Base-by-base conservation (phyloP, 2,888 invertebrate species). In the Cyrtodaria siliqua region DNA sequence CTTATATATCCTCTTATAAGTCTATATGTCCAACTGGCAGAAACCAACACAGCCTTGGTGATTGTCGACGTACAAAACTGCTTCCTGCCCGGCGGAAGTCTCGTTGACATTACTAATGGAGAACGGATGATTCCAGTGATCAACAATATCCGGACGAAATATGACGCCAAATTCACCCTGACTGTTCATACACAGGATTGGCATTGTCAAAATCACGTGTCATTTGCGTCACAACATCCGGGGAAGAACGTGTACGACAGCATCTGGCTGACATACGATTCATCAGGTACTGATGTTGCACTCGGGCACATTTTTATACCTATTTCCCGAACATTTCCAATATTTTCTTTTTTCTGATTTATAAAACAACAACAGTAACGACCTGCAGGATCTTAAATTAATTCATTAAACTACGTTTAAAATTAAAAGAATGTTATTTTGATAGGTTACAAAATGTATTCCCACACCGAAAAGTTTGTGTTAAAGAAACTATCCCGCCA, bases 11-110 rank as follows among this genome's bases (percentile, higher is more conserved):
- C 2, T 60, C 0, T 14, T 49, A 20, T 29, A 60, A n/a, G n/a
- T n/a, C n/a, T n/a, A 14, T n/a, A n/a, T 2, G n/a, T 16, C 14
- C 20, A 60, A n/a, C 52, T 59, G 20, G 33, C 50, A 6, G 33
- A 33, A 33, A 52, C 66, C 23, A 79, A 78, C 1, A 70, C 78
- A n/a, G 91, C 90, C 0, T 71, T 90, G 2, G 60, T 91, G 2
- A 80, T 91, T 44, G 84, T 90, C 9, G 90, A 91, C 56, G 88
- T 91, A 0, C 91, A 90, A 63, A 88, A 89, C 56, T 91, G 91
- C 64, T 91, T 91, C 68, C 75, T 89, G 38, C 75, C 84, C 0
- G 85, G 85, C 0, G 90, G 90, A n/a, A 86, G 83, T 60, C 82
- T 90, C 9, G 79, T 87, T 6, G 89, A n/a, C n/a, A n/a, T 91